Percentiles rank a stretch among this genome's conserved stretches.
Conservation (phyloP, 2,888 invertebrate species). For the Orthosia incerta region DNA sequence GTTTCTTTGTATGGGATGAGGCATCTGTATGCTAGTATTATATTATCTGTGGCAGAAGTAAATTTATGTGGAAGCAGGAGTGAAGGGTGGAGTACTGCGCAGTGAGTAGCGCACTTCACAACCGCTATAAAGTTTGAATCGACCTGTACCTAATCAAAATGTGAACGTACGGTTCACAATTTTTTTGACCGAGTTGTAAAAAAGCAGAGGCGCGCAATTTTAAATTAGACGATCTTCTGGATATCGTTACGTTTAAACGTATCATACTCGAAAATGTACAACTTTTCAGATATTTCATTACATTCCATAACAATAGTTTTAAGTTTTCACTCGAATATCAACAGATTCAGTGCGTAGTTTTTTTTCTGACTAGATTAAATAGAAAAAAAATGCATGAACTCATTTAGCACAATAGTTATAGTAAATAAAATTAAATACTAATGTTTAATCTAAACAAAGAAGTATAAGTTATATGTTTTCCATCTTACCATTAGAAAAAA, state of each 20-base stretch:
- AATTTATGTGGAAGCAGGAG: too few relatives aligned
- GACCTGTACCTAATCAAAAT: neutral
- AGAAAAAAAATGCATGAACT: slow-evolving; percentile 1
- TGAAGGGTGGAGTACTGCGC: too few relatives aligned
- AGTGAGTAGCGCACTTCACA: too few relatives aligned
- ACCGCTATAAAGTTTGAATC: too few relatives aligned
- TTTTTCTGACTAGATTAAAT: slow-evolving; percentile 30
- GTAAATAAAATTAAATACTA: neutral
- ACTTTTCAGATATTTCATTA: neutral
- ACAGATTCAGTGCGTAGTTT: neutral
- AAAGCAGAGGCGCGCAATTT: neutral
- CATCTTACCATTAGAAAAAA: slow-evolving; percentile 19
- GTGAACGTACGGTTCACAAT: neutral
- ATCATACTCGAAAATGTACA: neutral
- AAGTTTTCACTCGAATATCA: neutral
- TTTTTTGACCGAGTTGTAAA: too few relatives aligned
- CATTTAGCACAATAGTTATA: slow-evolving; percentile 11
- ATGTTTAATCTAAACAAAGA: slow-evolving; percentile 5
- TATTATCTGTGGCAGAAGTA: too few relatives aligned
- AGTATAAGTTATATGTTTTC: neutral
- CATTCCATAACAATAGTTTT: neutral
- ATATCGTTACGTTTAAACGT: too few relatives aligned
- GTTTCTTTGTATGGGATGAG: too few relatives aligned
- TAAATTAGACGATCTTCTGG: neutral
- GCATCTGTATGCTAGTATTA: too few relatives aligned